Percentiles rank a stretch among this genome's conserved stretches.
Conservation (phyloP, 2,797 vertebrate species). For the Tamandua tetradactyla region DNA sequence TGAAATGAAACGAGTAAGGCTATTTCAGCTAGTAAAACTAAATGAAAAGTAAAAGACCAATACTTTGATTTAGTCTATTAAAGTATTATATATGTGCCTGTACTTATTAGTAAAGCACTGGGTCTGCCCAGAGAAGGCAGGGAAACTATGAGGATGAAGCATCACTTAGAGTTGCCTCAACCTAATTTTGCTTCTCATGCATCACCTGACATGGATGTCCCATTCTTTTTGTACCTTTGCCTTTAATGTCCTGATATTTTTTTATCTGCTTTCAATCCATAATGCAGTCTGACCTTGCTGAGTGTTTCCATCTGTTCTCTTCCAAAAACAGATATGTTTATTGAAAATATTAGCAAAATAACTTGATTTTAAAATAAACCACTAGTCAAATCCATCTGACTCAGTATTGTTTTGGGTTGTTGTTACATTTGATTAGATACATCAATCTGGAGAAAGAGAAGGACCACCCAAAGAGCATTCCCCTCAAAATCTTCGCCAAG, state of each 20-base stretch:
- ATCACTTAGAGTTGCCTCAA: background rate
- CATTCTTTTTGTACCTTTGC: background rate
- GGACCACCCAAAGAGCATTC: constrained; percentile 94
- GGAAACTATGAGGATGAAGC: background rate
- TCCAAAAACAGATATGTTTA: constrained; percentile 43
- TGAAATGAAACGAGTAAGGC: background rate
- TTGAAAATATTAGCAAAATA: constrained; percentile 59
- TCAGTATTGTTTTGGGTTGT: constrained; percentile 75
- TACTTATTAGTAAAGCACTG: background rate
- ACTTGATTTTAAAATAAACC: constrained; percentile 52
- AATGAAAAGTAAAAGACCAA: background rate
- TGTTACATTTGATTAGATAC: constrained; percentile 86
- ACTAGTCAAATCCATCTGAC: constrained; percentile 65
- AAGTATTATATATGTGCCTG: background rate
- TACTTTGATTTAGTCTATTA: background rate
- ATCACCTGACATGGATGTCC: background rate
- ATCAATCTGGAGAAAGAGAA: constrained; percentile 94
- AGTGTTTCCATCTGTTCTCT: constrained; percentile 46
- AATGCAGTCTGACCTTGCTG: constrained; percentile 57
- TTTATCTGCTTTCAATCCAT: constrained; percentile 52
- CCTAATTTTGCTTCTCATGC: background rate
- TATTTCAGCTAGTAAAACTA: background rate
- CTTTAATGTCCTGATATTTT: constrained; percentile 48
- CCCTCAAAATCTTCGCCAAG: constrained; percentile 96
- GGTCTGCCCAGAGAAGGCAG: background rate